Percentiles rank a stretch among this genome's conserved stretches.
phyloP scores from a whole-genome alignment of 1,140 invertebrate genomes.

The Wasmannia auropunctata region DNA sequence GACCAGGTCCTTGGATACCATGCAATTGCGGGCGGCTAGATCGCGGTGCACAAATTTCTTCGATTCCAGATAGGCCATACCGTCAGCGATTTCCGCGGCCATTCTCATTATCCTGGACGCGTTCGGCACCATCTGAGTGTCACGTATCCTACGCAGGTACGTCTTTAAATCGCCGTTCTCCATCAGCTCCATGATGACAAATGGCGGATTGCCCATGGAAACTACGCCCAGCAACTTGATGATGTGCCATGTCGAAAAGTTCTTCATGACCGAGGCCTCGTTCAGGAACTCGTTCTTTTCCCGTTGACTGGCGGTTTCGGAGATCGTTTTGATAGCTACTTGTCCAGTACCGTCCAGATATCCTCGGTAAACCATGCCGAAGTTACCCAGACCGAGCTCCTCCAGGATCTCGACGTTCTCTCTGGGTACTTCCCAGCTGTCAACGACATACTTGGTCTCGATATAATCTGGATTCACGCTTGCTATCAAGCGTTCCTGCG shows the following conservation, averaged over 20 bases:
- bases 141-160: conserved; percentile 86
- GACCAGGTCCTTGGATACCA: conserved; percentile 89
- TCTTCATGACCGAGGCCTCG: conserved; percentile 89
- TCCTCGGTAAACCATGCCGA: conserved; percentile 90
- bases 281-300: conserved; percentile 88
- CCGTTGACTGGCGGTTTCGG: conserved; percentile 84
- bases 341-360: conserved; percentile 78
- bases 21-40: conserved; percentile 92
- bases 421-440: conserved; percentile 89
- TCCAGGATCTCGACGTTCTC: conserved; percentile 86
- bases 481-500: conserved; percentile 77
- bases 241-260: conserved; percentile 87
- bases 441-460: conserved; percentile 86
- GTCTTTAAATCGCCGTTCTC: conserved; percentile 90
- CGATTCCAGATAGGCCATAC: conserved; percentile 91
- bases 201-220: conserved; percentile 87
- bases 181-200: conserved; percentile 93
- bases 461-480: conserved; percentile 82
- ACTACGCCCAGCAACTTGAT: conserved; percentile 91
- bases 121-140: conserved; percentile 77
- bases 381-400: conserved; percentile 89
- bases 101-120: conserved; percentile 86
- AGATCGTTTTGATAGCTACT: conserved; percentile 90
- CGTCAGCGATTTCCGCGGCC: conserved; percentile 92
- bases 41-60: conserved; percentile 92